Percentiles rank a stretch among this genome's conserved stretches.
These are phyloP conservation scores for Xenopus laevis DNA, from an alignment of 2,113 vertebrate species.

Conservation along the genomic window DNA sequence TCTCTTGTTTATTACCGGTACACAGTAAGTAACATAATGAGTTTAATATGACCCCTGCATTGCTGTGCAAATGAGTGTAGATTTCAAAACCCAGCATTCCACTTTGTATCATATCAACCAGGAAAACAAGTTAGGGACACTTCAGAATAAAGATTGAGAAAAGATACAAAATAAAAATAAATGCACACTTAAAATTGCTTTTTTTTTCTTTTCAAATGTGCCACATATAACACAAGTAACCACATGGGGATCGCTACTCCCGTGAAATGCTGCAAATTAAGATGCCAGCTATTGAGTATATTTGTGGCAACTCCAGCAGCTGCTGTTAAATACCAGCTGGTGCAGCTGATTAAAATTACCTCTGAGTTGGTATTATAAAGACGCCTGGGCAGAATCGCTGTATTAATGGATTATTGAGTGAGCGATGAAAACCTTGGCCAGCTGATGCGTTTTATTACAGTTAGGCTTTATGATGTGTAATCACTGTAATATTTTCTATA, in stretches of 20 bases:
- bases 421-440: conserved; percentile 84
- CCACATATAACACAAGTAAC: conserved; percentile 70
- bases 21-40: too few species aligned
- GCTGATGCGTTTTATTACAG: conserved; percentile 86
- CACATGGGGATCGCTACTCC: conserved; percentile 76
- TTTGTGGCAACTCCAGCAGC: conserved; percentile 82
- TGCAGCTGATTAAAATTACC: conserved; percentile 88
- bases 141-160: too few species aligned
- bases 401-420: conserved; percentile 90
- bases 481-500: conserved; percentile 82
- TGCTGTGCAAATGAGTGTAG: too few species aligned
- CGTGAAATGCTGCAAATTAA: conserved; percentile 84
- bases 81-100: too few species aligned
- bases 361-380: conserved; percentile 84
- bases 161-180: too few species aligned
- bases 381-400: conserved; percentile 79
- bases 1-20: too few species aligned
- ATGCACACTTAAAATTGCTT: too few species aligned
- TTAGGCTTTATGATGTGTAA: conserved; percentile 85
- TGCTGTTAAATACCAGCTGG: conserved; percentile 82
- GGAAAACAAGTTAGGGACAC: too few species aligned
- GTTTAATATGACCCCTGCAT: too few species aligned
- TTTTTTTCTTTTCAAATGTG: too few species aligned
- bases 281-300: conserved; percentile 83
- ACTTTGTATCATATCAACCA: too few species aligned